phyloP scores from a whole-genome alignment of 2,113 vertebrate genomes.

The western clawed frog (Xenopus tropicalis) region DNA sequence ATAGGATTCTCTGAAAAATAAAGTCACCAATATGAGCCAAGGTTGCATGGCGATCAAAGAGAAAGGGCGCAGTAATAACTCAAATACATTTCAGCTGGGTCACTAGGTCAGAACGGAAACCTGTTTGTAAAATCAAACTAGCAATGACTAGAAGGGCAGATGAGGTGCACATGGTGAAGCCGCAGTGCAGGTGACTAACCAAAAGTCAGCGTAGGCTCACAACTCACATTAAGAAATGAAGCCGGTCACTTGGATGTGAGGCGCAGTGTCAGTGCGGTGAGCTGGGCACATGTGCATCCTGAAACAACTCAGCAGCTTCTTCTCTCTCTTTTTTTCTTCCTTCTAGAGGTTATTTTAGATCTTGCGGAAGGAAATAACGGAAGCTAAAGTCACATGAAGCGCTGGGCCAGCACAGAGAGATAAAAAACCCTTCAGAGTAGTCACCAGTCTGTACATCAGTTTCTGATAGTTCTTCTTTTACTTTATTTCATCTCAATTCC shows the following conservation, averaged over 20 bases:
- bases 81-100: not conserved
- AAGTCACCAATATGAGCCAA: too few relatives aligned
- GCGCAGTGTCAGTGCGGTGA: slow-evolving; percentile 11
- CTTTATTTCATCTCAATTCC: not conserved
- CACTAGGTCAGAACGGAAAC: not conserved
- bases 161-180: not conserved
- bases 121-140: not conserved
- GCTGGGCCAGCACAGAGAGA: slow-evolving; percentile 26
- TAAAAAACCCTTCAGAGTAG: slow-evolving; percentile 18
- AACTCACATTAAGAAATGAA: not conserved
- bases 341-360: slow-evolving; percentile 61
- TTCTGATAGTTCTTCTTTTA: slow-evolving; percentile 27
- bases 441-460: slow-evolving; percentile 9
- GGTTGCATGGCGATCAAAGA: not conserved
- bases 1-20: not conserved
- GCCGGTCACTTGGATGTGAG: not conserved
- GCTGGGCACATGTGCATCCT: slow-evolving; percentile 14
- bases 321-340: slow-evolving; percentile 15
- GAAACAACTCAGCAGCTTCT: slow-evolving; percentile 30
- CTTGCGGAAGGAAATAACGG: slow-evolving; percentile 76
- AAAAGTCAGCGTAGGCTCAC: not conserved
- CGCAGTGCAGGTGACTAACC: not conserved
- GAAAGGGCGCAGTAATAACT: not conserved
- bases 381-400: slow-evolving; percentile 77
- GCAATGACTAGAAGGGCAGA: not conserved